These are phyloP conservation scores for Epizoanthus ramosus DNA, from an alignment of 92 coral and sea anemone species.

Conservation along the genomic window DNA sequence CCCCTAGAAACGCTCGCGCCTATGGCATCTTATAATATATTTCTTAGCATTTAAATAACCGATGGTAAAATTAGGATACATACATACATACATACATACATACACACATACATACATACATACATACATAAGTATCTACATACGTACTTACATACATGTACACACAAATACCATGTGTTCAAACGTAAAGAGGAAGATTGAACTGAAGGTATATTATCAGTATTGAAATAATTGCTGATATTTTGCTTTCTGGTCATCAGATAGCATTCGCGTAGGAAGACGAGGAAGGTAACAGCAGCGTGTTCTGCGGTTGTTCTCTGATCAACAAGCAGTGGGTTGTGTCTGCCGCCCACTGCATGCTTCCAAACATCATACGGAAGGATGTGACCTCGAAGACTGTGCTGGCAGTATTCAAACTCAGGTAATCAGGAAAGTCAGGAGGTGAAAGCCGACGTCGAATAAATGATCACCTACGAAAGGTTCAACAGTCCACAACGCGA, in stretches of 20 bases:
- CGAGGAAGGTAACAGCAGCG: slow-evolving; percentile 33
- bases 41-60: too few species aligned
- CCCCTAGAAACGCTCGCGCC: too few species aligned
- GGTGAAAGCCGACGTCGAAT: slow-evolving; percentile 47
- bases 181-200: too few species aligned
- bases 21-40: too few species aligned
- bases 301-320: slow-evolving; percentile 67
- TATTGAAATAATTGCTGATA: too few species aligned
- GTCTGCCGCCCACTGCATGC: slow-evolving; percentile 67
- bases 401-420: slow-evolving; percentile 58
- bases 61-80: too few species aligned
- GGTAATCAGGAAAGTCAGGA: slow-evolving; percentile 45
- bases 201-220: too few species aligned
- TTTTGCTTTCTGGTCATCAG: slow-evolving; percentile 42
- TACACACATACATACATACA: too few species aligned
- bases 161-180: too few species aligned
- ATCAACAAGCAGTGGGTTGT: slow-evolving; percentile 60
- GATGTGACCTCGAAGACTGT: slow-evolving; percentile 35
- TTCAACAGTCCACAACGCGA: slow-evolving; percentile 41
- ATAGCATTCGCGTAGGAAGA: slow-evolving; percentile 41
- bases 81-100: too few species aligned
- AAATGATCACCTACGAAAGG: slow-evolving; percentile 44
- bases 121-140: too few species aligned
- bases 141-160: too few species aligned
- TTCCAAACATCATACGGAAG: slow-evolving; percentile 43